phyloP scores from a whole-genome alignment of 2,113 vertebrate genomes.

The Periophthalmus modestus region DNA sequence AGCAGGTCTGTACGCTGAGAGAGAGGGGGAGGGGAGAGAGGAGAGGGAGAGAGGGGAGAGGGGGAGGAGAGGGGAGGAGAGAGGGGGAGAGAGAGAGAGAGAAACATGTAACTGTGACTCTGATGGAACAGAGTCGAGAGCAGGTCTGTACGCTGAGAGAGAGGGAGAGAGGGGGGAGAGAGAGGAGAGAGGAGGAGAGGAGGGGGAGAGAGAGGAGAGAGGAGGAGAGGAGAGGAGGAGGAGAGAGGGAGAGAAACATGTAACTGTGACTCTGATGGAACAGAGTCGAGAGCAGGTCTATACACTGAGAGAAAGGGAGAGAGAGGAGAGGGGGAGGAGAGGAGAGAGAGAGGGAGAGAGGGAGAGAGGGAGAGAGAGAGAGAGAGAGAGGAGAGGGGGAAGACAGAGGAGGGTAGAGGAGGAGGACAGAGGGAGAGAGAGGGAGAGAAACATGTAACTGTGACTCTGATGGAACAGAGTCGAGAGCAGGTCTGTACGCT shows the following conservation, averaged over 20 bases:
- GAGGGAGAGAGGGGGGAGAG: slow-evolving; percentile 36
- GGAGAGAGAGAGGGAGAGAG: too few species aligned
- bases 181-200: neutral
- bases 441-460: slow-evolving; percentile 50
- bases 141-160: slow-evolving; percentile 15
- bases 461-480: slow-evolving; percentile 43
- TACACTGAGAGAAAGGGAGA: slow-evolving; percentile 6
- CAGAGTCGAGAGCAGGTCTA: slow-evolving; percentile 2
- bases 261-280: slow-evolving; percentile 45
- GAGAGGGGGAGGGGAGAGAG: slow-evolving; percentile 27
- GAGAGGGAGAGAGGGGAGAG: slow-evolving; percentile 11
- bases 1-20: slow-evolving; percentile 8
- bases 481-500: neutral
- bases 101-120: slow-evolving; percentile 48
- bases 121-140: slow-evolving; percentile 28
- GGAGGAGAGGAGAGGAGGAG: too few species aligned
- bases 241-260: too few species aligned
- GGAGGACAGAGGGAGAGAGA: too few species aligned
- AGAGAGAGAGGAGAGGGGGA: slow-evolving; percentile 33
- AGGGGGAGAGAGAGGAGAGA: too few species aligned
- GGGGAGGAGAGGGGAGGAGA: too few species aligned
- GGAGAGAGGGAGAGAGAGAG: too few species aligned
- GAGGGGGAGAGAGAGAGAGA: too few species aligned
- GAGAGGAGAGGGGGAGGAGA: slow-evolving; percentile 36
- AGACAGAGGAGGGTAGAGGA: neutral